A percentile compares a stretch with the other conserved stretches of the same genome.
phyloP scores from a whole-genome alignment of 2,888 invertebrate genomes.

The Drosophila heteroneura region DNA sequence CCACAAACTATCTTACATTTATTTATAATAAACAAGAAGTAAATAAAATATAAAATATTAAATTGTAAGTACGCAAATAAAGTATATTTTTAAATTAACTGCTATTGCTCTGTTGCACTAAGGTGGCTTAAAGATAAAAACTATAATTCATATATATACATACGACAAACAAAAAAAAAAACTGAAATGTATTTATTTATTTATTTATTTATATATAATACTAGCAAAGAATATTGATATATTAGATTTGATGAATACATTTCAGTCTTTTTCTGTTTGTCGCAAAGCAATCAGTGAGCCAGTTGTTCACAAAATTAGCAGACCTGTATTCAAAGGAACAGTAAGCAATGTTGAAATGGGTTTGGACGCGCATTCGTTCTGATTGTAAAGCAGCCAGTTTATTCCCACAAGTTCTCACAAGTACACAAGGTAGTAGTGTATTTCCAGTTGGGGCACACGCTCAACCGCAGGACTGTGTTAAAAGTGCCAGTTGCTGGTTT shows the following conservation, averaged over 20 bases:
- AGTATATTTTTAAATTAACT: neutral
- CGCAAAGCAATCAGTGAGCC: neutral
- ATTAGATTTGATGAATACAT: neutral
- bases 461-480: constrained; percentile 28
- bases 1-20: neutral
- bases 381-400: neutral
- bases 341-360: neutral
- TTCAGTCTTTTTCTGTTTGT: neutral
- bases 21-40: neutral
- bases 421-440: neutral
- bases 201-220: neutral
- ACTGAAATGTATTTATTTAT: neutral
- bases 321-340: neutral
- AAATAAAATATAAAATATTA: neutral
- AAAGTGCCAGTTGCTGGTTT: constrained; percentile 26
- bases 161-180: too few relatives aligned
- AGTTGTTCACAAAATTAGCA: neutral
- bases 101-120: too few relatives aligned
- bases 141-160: too few relatives aligned
- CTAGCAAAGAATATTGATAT: neutral
- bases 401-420: constrained; percentile 1
- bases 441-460: neutral
- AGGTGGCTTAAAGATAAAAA: too few relatives aligned
- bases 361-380: neutral
- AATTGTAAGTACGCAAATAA: neutral